Conservation (phyloP, 2,888 invertebrate species). For the Amiota mariae region DNA sequence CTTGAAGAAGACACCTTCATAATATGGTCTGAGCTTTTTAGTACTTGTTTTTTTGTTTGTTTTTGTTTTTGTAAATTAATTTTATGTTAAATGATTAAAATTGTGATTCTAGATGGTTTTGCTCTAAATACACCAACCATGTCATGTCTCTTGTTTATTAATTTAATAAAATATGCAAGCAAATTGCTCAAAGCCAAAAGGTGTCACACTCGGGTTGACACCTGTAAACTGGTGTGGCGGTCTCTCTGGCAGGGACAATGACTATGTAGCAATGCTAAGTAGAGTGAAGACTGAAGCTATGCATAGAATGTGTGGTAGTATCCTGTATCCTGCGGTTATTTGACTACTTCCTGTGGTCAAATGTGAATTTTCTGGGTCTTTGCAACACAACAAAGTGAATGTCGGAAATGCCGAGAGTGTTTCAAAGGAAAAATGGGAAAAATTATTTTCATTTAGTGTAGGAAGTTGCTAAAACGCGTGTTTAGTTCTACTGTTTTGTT, state of each 20-base stretch:
- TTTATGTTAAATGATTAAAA: too few relatives aligned
- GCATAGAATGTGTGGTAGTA: slow-evolving; percentile 23
- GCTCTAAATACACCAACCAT: too few relatives aligned
- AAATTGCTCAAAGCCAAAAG: slow-evolving; percentile 46
- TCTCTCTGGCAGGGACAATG: slow-evolving; percentile 37
- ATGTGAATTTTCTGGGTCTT: slow-evolving; percentile 64
- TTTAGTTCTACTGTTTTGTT: slow-evolving; percentile 46
- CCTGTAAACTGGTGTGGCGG: slow-evolving; percentile 69
- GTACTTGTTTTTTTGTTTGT: too few relatives aligned
- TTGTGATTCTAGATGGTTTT: too few relatives aligned
- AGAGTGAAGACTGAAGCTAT: slow-evolving; percentile 17
- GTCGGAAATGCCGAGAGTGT: slow-evolving; percentile 59
- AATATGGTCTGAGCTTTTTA: too few relatives aligned
- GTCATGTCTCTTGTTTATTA: neutral
- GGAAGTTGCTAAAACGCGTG: slow-evolving; percentile 68
- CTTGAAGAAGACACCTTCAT: too few relatives aligned
- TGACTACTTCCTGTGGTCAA: slow-evolving; percentile 58
- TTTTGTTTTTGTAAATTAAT: too few relatives aligned
- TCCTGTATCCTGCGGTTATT: slow-evolving; percentile 20
- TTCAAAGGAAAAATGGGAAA: slow-evolving; percentile 36
- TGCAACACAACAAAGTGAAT: slow-evolving; percentile 1
- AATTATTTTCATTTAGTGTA: slow-evolving; percentile 31
- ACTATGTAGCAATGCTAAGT: neutral
- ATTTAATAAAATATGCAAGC: slow-evolving; percentile 50
- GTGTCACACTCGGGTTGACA: slow-evolving; percentile 60